phyloP scores from a whole-genome alignment of 2,113 vertebrate genomes.

The Tonatia bakeri region DNA sequence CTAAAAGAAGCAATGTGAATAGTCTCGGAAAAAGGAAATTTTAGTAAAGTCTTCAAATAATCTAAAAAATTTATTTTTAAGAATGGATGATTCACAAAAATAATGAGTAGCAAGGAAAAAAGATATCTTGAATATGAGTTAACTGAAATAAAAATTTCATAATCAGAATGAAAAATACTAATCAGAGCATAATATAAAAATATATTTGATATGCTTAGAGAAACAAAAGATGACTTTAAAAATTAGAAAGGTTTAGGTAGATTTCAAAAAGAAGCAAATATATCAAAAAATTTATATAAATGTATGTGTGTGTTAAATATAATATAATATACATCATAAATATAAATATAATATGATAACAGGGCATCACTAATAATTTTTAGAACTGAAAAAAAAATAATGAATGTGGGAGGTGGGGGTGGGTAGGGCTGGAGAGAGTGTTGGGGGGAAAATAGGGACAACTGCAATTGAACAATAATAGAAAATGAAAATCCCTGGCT shows the following conservation, averaged over 20 bases:
- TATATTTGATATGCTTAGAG: not conserved
- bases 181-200: not conserved
- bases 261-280: not conserved
- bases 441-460: too few relatives aligned
- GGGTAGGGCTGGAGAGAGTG: too few relatives aligned
- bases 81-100: not conserved
- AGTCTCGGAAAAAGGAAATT: not conserved
- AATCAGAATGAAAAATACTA: not conserved
- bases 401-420: too few relatives aligned
- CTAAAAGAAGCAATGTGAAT: not conserved
- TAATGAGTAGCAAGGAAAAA: not conserved
- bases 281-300: not conserved
- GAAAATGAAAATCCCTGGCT: too few relatives aligned
- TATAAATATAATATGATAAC: too few relatives aligned
- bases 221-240: not conserved
- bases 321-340: not conserved
- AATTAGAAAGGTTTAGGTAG: not conserved
- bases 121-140: not conserved
- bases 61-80: not conserved
- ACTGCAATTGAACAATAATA: too few relatives aligned
- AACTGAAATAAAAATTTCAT: not conserved
- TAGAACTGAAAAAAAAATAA: not conserved
- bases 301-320: not conserved
- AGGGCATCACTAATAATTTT: not conserved
- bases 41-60: not conserved